Conservation (phyloP, 2,113 vertebrate genomes). For the Eublepharis macularius region DNA sequence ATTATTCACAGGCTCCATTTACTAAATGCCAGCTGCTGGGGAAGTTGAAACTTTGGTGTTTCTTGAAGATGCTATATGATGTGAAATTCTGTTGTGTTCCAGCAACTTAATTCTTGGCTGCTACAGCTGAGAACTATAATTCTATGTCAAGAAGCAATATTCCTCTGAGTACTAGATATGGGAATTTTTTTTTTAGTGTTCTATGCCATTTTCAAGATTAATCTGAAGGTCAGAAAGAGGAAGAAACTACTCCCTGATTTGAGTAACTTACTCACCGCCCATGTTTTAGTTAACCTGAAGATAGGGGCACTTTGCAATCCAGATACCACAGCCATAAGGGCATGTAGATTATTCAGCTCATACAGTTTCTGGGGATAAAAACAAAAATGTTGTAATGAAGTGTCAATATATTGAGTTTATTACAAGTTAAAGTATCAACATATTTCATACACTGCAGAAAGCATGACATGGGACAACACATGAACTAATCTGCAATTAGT, state of each 20-base stretch:
- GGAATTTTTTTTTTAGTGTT: too few species aligned
- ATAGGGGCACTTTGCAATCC: slow-evolving; percentile 96
- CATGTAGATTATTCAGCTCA: slow-evolving; percentile 96
- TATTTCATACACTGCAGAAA: neutral
- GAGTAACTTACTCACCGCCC: slow-evolving; percentile 88
- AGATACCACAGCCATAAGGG: slow-evolving; percentile 97
- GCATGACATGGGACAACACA: neutral
- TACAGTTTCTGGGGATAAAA: slow-evolving; percentile 87
- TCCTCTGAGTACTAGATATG: too few species aligned
- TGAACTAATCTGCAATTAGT: neutral
- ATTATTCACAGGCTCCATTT: too few species aligned
- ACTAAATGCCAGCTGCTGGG: too few species aligned
- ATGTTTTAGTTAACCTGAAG: slow-evolving; percentile 95
- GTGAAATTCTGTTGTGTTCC: too few species aligned
- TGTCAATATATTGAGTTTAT: accelerated
- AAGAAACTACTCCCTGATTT: accelerated
- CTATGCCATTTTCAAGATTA: neutral
- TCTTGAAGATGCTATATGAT: too few species aligned
- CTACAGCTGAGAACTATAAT: too few species aligned
- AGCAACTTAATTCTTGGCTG: too few species aligned
- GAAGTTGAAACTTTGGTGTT: too few species aligned
- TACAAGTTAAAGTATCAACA: neutral
- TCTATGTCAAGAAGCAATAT: too few species aligned
- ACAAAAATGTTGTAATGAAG: neutral
- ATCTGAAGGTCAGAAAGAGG: neutral